phyloP scores from a whole-genome alignment of 1,140 invertebrate genomes.

The Metopolophium dirhodum region DNA sequence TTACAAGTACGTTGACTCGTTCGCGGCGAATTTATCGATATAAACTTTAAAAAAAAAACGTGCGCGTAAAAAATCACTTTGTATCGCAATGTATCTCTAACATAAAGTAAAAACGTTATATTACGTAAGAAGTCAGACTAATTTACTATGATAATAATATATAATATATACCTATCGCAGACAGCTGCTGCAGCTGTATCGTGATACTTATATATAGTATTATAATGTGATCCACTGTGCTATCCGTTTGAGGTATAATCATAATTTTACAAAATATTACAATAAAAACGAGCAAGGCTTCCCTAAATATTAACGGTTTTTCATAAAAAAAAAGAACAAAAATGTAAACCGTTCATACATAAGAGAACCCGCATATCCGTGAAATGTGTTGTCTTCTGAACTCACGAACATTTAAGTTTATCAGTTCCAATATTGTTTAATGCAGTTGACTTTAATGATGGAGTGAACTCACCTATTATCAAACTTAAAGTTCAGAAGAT shows the following conservation, averaged over 20 bases:
- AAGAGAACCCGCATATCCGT: too few species aligned
- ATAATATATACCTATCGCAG: not conserved
- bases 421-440: too few species aligned
- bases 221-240: not conserved
- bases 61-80: not conserved
- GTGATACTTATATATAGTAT: not conserved
- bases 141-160: not conserved
- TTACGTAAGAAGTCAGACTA: not conserved
- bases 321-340: not conserved
- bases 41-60: not conserved
- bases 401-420: too few species aligned
- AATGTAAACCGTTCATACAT: not conserved
- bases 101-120: not conserved
- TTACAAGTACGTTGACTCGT: conserved; percentile 9
- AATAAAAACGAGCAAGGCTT: not conserved
- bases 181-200: not conserved
- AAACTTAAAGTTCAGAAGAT: not conserved
- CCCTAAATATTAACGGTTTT: not conserved
- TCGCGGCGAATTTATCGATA: not conserved
- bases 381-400: not conserved
- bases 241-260: not conserved
- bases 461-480: not conserved
- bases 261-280: not conserved
- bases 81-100: not conserved
- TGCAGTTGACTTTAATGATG: too few species aligned